phyloP scores from a whole-genome alignment of 2,888 invertebrate species.

The Orthosia cruda region DNA sequence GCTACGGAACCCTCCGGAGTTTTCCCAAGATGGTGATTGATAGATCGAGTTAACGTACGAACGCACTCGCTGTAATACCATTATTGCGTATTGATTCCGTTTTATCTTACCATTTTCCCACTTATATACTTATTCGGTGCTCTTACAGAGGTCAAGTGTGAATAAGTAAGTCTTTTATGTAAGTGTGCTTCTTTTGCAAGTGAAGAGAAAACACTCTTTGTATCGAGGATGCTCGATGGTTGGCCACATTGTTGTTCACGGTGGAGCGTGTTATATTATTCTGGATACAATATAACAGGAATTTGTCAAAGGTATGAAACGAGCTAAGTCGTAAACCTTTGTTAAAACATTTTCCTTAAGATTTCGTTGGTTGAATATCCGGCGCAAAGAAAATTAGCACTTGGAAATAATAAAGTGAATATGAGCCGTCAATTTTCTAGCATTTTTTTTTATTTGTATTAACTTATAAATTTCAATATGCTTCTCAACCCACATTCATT shows the following conservation, averaged over 20 bases:
- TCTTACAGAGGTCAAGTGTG: slow-evolving; percentile 56
- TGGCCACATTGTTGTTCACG: slow-evolving; percentile 51
- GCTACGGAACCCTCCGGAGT: slow-evolving; percentile 41
- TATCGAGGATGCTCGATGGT: slow-evolving; percentile 46
- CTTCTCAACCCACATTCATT: neutral
- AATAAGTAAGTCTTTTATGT: too few species aligned
- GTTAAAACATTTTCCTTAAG: neutral
- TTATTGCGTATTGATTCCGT: slow-evolving; percentile 66
- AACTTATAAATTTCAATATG: neutral
- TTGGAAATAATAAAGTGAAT: slow-evolving; percentile 1
- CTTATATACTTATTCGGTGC: slow-evolving; percentile 53
- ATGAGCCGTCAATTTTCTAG: neutral
- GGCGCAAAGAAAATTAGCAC: slow-evolving; percentile 1
- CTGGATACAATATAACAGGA: slow-evolving; percentile 1
- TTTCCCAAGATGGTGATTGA: slow-evolving; percentile 64
- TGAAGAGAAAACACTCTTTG: slow-evolving; percentile 51
- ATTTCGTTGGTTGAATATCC: slow-evolving; percentile 11
- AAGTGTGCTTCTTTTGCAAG: slow-evolving; percentile 49
- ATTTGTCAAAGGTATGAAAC: neutral
- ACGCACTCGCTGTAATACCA: slow-evolving; percentile 60
- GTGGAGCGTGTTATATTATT: slow-evolving; percentile 18
- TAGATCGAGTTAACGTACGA: slow-evolving; percentile 63
- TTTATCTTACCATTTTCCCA: slow-evolving; percentile 56
- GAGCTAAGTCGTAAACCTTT: neutral
- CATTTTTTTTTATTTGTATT: neutral